Percentiles rank a stretch among this genome's conserved stretches.
These are phyloP conservation scores for Nymphalis polychloros DNA, from an alignment of 2,888 invertebrate species.

Conservation along the genomic window DNA sequence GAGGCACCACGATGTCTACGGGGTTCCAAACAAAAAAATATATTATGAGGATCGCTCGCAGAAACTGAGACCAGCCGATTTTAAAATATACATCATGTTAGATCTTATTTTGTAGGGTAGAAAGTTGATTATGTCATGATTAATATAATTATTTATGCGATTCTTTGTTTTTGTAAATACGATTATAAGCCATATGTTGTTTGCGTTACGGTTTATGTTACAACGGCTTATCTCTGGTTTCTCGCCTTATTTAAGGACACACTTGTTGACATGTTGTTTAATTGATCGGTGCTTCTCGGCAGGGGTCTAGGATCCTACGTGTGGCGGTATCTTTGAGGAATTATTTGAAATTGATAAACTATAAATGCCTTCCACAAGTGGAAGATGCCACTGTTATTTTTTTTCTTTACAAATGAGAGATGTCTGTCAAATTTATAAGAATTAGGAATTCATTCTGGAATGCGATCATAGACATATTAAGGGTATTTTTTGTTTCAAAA, in stretches of 20 bases:
- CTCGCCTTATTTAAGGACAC: conserved; percentile 74
- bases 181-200: conserved; percentile 61
- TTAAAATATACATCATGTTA: conserved; percentile 44
- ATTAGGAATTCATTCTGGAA: conserved; percentile 37
- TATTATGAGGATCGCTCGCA: conserved; percentile 73
- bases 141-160: conserved; percentile 25
- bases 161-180: conserved; percentile 50
- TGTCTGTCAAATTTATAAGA: conserved; percentile 54
- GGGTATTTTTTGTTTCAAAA: conserved; percentile 14
- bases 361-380: conserved; percentile 73
- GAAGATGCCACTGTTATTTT: conserved; percentile 77
- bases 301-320: conserved; percentile 72
- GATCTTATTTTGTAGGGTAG: conserved; percentile 35
- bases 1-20: conserved; percentile 80
- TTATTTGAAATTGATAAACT: conserved; percentile 80
- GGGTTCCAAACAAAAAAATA: conserved; percentile 66
- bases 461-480: conserved; percentile 15
- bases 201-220: conserved; percentile 68
- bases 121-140: conserved; percentile 25
- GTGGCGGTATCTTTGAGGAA: conserved; percentile 76
- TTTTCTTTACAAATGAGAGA: conserved; percentile 49
- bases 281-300: conserved; percentile 80
- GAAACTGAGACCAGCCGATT: conserved; percentile 60
- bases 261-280: conserved; percentile 82
- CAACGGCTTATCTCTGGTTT: conserved; percentile 53